Evolutionary conservation across 2,113 vertebrate species (phyloP).

Genomic region (Leiothrix lutea): DNA sequence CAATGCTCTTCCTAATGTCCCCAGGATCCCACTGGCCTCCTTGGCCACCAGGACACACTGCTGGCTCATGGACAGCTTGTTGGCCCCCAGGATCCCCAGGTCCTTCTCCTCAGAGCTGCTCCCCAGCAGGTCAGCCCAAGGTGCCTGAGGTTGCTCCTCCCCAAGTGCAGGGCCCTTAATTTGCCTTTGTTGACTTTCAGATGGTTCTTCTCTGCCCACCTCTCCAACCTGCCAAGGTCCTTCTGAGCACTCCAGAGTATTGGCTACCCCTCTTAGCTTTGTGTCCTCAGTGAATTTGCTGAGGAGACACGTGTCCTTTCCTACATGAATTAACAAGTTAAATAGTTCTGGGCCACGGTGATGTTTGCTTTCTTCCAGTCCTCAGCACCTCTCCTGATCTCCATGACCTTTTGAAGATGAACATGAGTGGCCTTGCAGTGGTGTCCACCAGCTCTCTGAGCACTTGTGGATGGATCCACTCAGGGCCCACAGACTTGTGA

Average conservation of each 20-base stretch:
- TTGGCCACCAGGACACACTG: background rate
- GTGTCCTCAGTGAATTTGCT: background rate
- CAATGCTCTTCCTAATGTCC: rapidly evolving
- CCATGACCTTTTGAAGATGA: background rate
- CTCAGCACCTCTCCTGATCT: background rate
- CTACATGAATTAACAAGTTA: background rate
- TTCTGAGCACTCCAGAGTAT: background rate
- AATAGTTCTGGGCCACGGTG: rapidly evolving
- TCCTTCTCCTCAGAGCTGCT: background rate
- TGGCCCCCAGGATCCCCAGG: background rate
- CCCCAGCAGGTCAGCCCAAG: background rate
- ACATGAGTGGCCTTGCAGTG: no score
- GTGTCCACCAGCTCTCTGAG: background rate
- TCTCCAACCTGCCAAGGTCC: rapidly evolving
- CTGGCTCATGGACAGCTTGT: background rate
- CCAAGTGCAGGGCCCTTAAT: background rate
- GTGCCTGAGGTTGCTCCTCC: background rate
- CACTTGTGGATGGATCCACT: rapidly evolving
- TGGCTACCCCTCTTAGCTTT: background rate
- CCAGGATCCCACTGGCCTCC: rapidly evolving
- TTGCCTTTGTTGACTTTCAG: background rate
- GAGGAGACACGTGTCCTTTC: background rate
- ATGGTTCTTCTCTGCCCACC: background rate
- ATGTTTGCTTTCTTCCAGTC: background rate
- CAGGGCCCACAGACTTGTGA: no score